Conservation (phyloP, 2,797 vertebrate genomes). For the Champsocephalus gunnari region DNA sequence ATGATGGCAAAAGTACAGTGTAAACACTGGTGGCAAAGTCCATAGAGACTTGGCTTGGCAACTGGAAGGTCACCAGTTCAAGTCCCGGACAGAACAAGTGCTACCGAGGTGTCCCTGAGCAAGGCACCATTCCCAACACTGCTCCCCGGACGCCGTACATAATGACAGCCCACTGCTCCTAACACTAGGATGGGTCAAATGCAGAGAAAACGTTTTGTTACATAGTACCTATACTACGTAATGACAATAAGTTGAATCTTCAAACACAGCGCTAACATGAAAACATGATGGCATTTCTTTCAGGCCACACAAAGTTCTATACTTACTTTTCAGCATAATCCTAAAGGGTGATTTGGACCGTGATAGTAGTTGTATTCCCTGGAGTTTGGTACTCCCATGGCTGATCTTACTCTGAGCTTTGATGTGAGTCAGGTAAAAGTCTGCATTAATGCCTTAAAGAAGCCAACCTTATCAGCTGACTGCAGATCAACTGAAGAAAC, state of each 20-base stretch:
- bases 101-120: too few relatives aligned
- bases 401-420: slow-evolving; percentile 29
- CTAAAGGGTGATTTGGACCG: slow-evolving; percentile 67
- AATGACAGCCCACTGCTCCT: too few relatives aligned
- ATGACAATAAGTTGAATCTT: too few relatives aligned
- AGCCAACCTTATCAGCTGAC: not conserved
- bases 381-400: slow-evolving; percentile 85
- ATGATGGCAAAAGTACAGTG: not conserved
- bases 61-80: too few relatives aligned
- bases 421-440: slow-evolving; percentile 50
- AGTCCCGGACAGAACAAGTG: too few relatives aligned
- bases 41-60: too few relatives aligned
- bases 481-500: not conserved
- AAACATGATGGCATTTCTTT: not conserved
- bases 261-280: not conserved
- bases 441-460: slow-evolving; percentile 33
- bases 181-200: too few relatives aligned
- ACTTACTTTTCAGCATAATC: slow-evolving; percentile 83
- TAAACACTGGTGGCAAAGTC: too few relatives aligned
- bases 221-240: too few relatives aligned
- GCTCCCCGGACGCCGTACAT: too few relatives aligned
- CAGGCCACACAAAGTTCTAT: slow-evolving; percentile 4
- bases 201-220: too few relatives aligned
- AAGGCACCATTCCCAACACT: too few relatives aligned
- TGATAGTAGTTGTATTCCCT: slow-evolving; percentile 81